Conservation (phyloP, 2,113 vertebrate species). For the Pan paniscus region DNA sequence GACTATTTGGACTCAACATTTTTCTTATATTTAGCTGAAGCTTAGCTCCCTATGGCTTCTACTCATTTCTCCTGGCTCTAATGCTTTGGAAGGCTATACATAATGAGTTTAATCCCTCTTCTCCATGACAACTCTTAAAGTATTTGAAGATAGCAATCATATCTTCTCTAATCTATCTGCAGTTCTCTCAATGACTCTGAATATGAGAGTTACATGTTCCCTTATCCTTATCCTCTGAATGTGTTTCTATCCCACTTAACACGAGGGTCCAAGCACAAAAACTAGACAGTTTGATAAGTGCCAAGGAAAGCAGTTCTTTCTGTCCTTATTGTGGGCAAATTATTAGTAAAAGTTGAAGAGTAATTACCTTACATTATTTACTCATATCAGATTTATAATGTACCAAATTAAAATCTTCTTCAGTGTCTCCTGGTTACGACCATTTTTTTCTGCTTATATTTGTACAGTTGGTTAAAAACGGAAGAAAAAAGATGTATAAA, state of each 20-base stretch:
- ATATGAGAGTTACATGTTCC: not conserved
- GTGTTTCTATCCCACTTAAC: not conserved
- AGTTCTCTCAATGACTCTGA: not conserved
- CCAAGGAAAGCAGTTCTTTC: not conserved
- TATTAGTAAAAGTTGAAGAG: not conserved
- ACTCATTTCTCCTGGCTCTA: not conserved
- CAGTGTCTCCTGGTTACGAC: not conserved
- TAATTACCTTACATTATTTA: not conserved
- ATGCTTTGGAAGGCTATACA: not conserved
- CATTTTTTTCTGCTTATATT: not conserved
- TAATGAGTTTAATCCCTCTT: conserved; percentile 7
- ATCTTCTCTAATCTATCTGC: not conserved
- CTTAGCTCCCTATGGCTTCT: not conserved
- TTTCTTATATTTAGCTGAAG: not conserved
- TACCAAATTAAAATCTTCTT: not conserved
- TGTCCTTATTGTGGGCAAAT: not conserved
- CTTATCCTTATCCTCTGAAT: not conserved
- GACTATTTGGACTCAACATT: not conserved
- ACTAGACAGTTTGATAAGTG: not conserved
- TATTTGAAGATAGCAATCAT: not conserved
- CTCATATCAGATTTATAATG: not conserved
- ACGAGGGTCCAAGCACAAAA: not conserved
- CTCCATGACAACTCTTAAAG: not conserved
- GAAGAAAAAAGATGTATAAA: not conserved
- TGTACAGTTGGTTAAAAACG: not conserved